phyloP scores from a whole-genome alignment of 30 jellyfish, hydroid and myxozoan species.

The Pseudorhiza aurosa region DNA sequence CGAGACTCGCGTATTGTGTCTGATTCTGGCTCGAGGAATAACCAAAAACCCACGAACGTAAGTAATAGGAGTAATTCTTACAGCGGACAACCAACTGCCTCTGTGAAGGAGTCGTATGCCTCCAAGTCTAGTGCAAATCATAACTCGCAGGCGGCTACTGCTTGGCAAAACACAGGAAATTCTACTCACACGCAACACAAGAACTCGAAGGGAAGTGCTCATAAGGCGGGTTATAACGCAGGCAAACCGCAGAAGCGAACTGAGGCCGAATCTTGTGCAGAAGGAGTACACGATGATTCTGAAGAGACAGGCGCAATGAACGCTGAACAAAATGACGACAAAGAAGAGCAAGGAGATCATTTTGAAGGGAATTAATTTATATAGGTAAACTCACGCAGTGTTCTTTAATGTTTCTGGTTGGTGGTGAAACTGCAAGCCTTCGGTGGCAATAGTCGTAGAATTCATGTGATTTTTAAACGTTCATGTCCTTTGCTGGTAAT shows the following conservation, averaged over 20 bases:
- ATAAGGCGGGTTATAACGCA: background rate
- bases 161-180: background rate
- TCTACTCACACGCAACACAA: constrained; percentile 13
- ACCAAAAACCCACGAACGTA: background rate
- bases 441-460: background rate
- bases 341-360: constrained; percentile 16
- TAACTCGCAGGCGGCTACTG: constrained; percentile 17
- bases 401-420: background rate
- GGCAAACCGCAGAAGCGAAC: constrained; percentile 7
- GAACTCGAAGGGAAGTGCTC: constrained; percentile 8
- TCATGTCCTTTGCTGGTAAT: too few species aligned
- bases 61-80: constrained; percentile 41
- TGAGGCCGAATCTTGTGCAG: constrained; percentile 12
- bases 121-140: constrained; percentile 75
- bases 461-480: background rate
- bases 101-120: constrained; percentile 90
- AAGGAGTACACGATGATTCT: background rate
- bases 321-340: constrained; percentile 33
- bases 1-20: constrained; percentile 70
- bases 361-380: constrained; percentile 28
- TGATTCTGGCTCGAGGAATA: constrained; percentile 40
- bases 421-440: background rate
- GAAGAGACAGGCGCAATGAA: background rate
- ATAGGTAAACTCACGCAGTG: background rate
- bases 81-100: constrained; percentile 50